Conservation (phyloP, 2,888 invertebrate species). For the Micoletzkya japonica region DNA sequence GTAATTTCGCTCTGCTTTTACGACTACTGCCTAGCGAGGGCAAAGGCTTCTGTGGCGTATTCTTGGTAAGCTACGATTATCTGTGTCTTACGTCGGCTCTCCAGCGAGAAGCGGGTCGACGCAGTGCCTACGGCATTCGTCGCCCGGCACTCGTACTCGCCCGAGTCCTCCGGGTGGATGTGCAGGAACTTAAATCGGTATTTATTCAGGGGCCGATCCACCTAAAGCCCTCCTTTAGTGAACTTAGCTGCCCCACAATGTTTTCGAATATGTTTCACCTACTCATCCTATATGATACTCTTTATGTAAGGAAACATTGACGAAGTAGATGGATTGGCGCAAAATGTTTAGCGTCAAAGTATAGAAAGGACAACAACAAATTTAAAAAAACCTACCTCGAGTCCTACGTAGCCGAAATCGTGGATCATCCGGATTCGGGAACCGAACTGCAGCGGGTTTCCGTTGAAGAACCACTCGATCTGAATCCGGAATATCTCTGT, state of each 20-base stretch:
- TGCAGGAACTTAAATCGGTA: constrained; percentile 46
- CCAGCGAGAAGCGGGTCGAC: constrained; percentile 84
- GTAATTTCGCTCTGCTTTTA: no score
- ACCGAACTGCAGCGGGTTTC: constrained; percentile 75
- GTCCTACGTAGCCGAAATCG: constrained; percentile 94
- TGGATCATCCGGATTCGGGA: constrained; percentile 94
- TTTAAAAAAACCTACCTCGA: constrained; percentile 65
- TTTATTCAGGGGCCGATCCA: no score
- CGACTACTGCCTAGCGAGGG: no score
- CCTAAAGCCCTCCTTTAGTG: neutral
- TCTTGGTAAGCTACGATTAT: no score
- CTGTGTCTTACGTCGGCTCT: constrained; percentile 36
- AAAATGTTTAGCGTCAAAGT: neutral
- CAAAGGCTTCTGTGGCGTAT: neutral
- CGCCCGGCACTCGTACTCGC: constrained; percentile 66
- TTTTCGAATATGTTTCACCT: neutral
- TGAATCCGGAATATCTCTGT: constrained; percentile 73
- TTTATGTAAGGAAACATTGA: neutral
- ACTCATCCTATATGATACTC: neutral
- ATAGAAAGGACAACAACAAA: constrained; percentile 66
- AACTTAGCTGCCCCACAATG: neutral
- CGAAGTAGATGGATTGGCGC: neutral
- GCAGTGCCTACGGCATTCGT: constrained; percentile 71
- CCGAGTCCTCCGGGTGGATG: constrained; percentile 65
- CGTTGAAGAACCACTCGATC: constrained; percentile 95